Percentiles rank a stretch among this genome's conserved stretches.
Conservation (phyloP, 2,113 vertebrate species). For the Narcine bancroftii region DNA sequence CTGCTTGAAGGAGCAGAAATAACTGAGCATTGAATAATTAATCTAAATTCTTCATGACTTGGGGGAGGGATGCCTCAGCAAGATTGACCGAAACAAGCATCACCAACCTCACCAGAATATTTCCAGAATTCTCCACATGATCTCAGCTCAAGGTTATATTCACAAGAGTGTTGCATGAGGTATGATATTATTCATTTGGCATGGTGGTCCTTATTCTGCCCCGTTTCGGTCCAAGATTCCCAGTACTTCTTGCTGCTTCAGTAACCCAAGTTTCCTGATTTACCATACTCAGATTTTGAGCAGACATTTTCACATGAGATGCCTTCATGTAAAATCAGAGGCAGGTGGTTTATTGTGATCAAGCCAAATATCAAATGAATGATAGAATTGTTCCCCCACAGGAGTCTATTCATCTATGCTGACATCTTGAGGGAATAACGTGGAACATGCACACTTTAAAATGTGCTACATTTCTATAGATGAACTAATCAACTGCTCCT, state of each 20-base stretch:
- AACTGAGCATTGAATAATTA: slow-evolving; percentile 31
- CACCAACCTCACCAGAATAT: too few relatives aligned
- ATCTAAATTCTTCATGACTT: background rate
- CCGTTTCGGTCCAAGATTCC: background rate
- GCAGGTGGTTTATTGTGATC: background rate
- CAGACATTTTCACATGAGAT: background rate
- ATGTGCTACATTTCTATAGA: too few relatives aligned
- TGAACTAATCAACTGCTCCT: too few relatives aligned
- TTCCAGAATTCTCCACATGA: background rate
- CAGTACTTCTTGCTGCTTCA: background rate
- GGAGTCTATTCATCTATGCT: too few relatives aligned
- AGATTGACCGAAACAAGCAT: background rate
- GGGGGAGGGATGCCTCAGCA: background rate
- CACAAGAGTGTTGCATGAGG: background rate
- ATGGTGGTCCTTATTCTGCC: background rate
- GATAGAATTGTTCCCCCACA: too few relatives aligned
- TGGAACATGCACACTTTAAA: too few relatives aligned
- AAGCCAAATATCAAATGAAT: too few relatives aligned
- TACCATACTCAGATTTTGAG: background rate
- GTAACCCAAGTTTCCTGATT: background rate
- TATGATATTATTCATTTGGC: background rate
- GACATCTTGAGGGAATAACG: too few relatives aligned
- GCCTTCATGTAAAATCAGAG: background rate
- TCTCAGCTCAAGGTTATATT: background rate
- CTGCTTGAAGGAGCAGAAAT: background rate